Evolutionary conservation across 2,888 invertebrate species (phyloP).

Genomic region (Geotrupes spiniger): DNA sequence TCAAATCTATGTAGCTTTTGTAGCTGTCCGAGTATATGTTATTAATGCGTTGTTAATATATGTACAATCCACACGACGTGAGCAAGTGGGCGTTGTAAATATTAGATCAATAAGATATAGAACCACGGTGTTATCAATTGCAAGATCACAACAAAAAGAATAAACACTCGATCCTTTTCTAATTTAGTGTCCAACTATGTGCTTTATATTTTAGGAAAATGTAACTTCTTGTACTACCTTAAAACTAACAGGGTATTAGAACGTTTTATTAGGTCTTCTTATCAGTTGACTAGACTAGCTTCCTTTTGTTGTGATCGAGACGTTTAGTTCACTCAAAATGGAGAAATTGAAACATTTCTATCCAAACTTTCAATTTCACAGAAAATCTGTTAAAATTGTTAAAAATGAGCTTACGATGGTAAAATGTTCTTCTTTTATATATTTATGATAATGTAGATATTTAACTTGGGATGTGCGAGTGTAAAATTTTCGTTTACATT

Average conservation of each 20-base stretch:
- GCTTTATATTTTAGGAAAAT: slow-evolving; percentile 14
- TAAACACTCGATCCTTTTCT: not conserved
- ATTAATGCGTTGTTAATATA: slow-evolving; percentile 12
- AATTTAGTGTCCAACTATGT: slow-evolving; percentile 10
- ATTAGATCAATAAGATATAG: slow-evolving; percentile 19
- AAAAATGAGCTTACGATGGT: slow-evolving; percentile 12
- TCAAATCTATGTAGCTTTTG: slow-evolving; percentile 33
- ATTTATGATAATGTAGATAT: slow-evolving; percentile 1
- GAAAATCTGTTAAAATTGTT: slow-evolving; percentile 5
- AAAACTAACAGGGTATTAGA: slow-evolving; percentile 35
- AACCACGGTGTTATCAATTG: too few relatives aligned
- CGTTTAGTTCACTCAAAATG: not conserved
- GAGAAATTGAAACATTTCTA: too few relatives aligned
- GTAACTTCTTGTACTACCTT: slow-evolving; percentile 26
- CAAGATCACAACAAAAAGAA: not conserved
- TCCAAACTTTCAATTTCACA: too few relatives aligned
- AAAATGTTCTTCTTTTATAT: not conserved
- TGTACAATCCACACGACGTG: slow-evolving; percentile 16
- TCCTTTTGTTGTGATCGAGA: slow-evolving; percentile 29
- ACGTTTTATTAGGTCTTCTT: slow-evolving; percentile 25
- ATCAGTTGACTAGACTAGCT: slow-evolving; percentile 21
- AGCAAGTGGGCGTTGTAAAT: slow-evolving; percentile 30
- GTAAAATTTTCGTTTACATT: not conserved
- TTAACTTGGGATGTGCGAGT: not conserved
- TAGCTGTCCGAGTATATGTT: slow-evolving; percentile 30